These are phyloP conservation scores for Ecliptopera silaceata DNA, from an alignment of 2,888 invertebrate genomes.

Conservation along the genomic window DNA sequence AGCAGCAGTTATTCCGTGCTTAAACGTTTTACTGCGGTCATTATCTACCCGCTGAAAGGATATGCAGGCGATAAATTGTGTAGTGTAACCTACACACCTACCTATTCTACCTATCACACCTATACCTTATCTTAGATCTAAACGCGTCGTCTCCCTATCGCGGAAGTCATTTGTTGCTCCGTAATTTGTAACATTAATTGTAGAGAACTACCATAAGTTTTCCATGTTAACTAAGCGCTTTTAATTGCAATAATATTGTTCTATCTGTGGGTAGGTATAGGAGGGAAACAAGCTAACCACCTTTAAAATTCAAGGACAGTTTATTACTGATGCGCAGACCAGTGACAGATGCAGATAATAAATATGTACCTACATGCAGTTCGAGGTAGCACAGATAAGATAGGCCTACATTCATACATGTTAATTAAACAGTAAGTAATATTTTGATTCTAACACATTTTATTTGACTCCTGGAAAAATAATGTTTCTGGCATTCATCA, in stretches of 20 bases:
- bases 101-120: conserved; percentile 31
- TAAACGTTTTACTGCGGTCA: conserved; percentile 83
- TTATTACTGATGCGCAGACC: too few species aligned
- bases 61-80: conserved; percentile 81
- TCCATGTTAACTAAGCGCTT: neutral
- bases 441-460: too few species aligned
- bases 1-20: conserved; percentile 81
- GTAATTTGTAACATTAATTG: conserved; percentile 21
- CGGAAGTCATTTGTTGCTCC: conserved; percentile 51
- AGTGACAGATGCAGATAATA: too few species aligned
- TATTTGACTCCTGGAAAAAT: too few species aligned
- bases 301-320: too few species aligned
- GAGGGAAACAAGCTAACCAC: too few species aligned
- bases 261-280: too few species aligned
- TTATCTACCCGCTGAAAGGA: conserved; percentile 83
- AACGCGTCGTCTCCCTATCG: conserved; percentile 49
- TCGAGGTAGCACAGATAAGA: too few species aligned
- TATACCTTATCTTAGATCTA: conserved; percentile 56
- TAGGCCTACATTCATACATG: too few species aligned
- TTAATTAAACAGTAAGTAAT: too few species aligned
- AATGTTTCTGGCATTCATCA: too few species aligned
- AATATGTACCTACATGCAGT: too few species aligned
- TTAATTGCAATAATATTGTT: neutral
- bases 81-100: conserved; percentile 64
- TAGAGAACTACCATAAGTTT: neutral